phyloP scores from a whole-genome alignment of 2,113 vertebrate species.

The Astur gentilis region DNA sequence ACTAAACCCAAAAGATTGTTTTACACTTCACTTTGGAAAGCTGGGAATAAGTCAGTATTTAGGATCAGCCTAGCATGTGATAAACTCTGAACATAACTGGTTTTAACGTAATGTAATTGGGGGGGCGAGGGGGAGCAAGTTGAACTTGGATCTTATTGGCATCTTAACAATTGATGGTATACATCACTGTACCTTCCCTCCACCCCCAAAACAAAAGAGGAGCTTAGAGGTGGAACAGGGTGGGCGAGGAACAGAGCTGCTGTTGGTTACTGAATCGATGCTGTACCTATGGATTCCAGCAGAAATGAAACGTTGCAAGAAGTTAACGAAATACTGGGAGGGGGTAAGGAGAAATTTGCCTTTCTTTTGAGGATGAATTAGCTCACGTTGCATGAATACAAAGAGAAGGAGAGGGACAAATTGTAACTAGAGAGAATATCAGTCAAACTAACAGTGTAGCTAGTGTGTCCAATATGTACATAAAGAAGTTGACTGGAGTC shows the following conservation, averaged over 20 bases:
- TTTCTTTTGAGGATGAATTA: neutral
- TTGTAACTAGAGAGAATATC: neutral
- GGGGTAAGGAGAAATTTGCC: neutral
- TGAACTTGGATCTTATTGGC: neutral
- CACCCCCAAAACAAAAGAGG: neutral
- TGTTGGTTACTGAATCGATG: neutral
- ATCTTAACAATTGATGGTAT: neutral
- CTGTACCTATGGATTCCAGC: neutral
- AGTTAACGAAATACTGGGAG: neutral
- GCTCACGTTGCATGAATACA: neutral
- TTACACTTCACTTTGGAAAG: neutral
- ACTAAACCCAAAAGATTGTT: neutral
- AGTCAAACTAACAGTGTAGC: neutral
- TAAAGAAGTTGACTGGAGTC: neutral
- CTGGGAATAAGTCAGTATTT: neutral
- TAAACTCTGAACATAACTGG: neutral
- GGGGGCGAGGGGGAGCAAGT: neutral
- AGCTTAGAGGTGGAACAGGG: neutral
- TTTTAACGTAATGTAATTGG: neutral
- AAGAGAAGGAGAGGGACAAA: neutral
- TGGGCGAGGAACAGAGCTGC: neutral
- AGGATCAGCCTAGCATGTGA: neutral
- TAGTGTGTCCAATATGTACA: neutral
- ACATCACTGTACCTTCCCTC: rapidly evolving
- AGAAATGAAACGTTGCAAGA: neutral